These are phyloP conservation scores for Phrynocephalus guinanensis DNA, from an alignment of 2,797 vertebrate species.

Conservation along the genomic window DNA sequence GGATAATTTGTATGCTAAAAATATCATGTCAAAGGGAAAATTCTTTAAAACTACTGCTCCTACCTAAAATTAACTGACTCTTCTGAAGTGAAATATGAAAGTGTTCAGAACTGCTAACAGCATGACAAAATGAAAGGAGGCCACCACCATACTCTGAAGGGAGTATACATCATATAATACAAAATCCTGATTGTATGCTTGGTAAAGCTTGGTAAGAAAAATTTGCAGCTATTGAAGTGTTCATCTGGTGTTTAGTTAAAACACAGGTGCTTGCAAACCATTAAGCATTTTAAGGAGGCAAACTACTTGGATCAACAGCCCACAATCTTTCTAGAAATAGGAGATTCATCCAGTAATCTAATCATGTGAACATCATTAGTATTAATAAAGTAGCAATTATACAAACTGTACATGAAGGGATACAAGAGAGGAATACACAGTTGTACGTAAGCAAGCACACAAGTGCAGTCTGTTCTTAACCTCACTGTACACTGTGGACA, in stretches of 20 bases:
- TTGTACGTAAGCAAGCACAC: no score
- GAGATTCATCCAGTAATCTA: no score
- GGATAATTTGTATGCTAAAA: constrained; percentile 49
- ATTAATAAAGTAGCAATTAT: no score
- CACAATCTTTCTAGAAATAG: no score
- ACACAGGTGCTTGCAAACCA: not conserved
- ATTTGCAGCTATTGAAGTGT: not conserved
- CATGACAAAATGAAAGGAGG: not conserved
- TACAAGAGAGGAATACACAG: no score
- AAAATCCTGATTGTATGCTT: not conserved
- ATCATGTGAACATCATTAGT: no score
- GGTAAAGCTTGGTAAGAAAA: not conserved
- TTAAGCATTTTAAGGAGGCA: not conserved
- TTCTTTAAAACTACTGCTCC: constrained; percentile 1
- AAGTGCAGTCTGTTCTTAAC: no score
- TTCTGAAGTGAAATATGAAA: constrained; percentile 11
- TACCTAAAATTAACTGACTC: not conserved
- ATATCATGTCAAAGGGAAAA: not conserved
- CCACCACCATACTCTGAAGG: not conserved
- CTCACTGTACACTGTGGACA: no score
- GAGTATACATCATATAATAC: not conserved
- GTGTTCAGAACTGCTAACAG: not conserved
- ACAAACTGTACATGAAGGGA: no score
- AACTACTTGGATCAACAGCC: not conserved
- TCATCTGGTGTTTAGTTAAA: not conserved